Evolutionary conservation across 23 tunicate species (phyloP).

Genomic region (Phallusia fumigata): DNA sequence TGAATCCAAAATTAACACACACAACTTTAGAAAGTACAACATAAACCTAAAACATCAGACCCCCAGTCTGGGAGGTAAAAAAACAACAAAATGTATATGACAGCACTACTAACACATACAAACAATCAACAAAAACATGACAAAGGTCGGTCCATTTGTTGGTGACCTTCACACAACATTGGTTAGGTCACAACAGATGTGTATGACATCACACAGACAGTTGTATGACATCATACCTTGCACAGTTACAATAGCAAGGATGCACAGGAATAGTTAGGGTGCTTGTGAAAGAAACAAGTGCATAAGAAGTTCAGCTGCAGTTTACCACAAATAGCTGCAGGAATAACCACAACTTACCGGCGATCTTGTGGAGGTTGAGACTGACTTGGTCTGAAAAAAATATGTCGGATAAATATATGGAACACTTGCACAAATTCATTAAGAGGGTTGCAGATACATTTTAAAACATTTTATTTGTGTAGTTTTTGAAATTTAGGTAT

Average conservation of each 20-base stretch:
- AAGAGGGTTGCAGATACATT: background rate
- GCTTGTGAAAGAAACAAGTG: constrained; percentile 13
- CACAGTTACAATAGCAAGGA: constrained; percentile 30
- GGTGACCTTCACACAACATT: too few relatives aligned
- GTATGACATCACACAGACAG: background rate
- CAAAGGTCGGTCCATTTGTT: too few relatives aligned
- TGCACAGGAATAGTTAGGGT: constrained; percentile 18
- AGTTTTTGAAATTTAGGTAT: too few relatives aligned
- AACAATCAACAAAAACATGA: too few relatives aligned
- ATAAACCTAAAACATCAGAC: too few relatives aligned
- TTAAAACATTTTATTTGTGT: background rate
- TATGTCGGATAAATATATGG: background rate
- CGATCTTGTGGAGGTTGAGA: constrained; percentile 18
- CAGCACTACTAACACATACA: too few relatives aligned
- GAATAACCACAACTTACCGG: background rate
- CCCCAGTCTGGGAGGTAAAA: too few relatives aligned
- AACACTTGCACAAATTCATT: background rate
- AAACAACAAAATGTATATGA: too few relatives aligned
- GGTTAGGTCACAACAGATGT: background rate
- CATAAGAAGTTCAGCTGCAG: background rate
- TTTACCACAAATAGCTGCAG: background rate
- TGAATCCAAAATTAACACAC: too few relatives aligned
- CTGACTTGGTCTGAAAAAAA: constrained; percentile 7
- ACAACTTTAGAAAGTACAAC: too few relatives aligned
- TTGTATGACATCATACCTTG: constrained; percentile 14